A percentile compares a stretch with the other conserved stretches of the same genome.
These are phyloP conservation scores for Glaucopsyche alexis DNA, from an alignment of 2,888 invertebrate genomes.

Conservation along the genomic window DNA sequence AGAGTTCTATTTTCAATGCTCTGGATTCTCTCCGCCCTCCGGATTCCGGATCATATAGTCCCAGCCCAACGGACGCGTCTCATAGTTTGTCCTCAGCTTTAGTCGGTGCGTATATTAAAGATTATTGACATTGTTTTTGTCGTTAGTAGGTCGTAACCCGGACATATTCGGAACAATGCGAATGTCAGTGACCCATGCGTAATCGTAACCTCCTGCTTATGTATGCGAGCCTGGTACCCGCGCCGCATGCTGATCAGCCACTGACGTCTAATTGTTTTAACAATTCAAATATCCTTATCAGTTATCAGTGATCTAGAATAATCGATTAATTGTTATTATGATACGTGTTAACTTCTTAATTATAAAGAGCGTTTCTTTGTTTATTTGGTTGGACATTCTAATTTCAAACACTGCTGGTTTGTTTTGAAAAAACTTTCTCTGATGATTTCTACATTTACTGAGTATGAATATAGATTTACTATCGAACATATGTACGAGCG, in stretches of 20 bases:
- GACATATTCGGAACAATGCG: conserved; percentile 19
- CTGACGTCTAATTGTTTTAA: conserved; percentile 21
- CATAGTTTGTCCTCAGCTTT: too few relatives aligned
- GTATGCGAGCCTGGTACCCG: conserved; percentile 31
- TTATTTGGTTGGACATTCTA: neutral
- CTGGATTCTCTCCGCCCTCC: too few relatives aligned
- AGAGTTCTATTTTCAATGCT: too few relatives aligned
- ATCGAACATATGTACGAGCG: too few relatives aligned
- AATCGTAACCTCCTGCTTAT: conserved; percentile 5
- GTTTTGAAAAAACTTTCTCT: too few relatives aligned
- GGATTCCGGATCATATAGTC: too few relatives aligned
- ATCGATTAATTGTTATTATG: neutral
- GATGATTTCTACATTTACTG: too few relatives aligned
- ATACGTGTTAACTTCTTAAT: neutral
- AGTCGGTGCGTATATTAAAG: neutral
- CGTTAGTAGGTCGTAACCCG: conserved; percentile 14
- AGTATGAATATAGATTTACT: too few relatives aligned
- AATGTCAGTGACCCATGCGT: conserved; percentile 26
- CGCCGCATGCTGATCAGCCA: conserved; percentile 34
- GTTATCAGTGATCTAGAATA: conserved; percentile 15
- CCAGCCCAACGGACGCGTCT: too few relatives aligned
- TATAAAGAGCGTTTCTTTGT: neutral
- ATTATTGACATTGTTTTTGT: neutral
- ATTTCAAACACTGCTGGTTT: neutral
- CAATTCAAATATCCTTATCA: conserved; percentile 22